Evolutionary conservation across 1,140 invertebrate genomes (phyloP).

Genomic region (Dufourea novaeangliae): DNA sequence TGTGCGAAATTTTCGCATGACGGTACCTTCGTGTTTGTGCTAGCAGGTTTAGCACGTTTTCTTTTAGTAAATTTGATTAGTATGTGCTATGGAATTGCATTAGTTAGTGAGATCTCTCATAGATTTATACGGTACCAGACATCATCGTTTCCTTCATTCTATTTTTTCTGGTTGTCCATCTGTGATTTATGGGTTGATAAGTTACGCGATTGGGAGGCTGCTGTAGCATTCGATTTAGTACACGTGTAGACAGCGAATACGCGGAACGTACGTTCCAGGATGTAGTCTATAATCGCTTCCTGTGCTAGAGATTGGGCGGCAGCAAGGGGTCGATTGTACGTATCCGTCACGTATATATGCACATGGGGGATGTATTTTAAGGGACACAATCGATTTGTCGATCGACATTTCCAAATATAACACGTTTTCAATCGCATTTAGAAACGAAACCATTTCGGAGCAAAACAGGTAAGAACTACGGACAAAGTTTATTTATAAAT

Average conservation of each 20-base stretch:
- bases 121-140: not conserved
- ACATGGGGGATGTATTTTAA: slow-evolving; percentile 51
- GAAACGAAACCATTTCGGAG: too few species aligned
- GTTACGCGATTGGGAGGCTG: slow-evolving; percentile 42
- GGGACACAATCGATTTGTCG: slow-evolving; percentile 62
- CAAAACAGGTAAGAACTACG: too few species aligned
- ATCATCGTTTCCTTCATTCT: not conserved
- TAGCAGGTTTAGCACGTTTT: too few species aligned
- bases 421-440: not conserved
- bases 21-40: too few species aligned
- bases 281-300: slow-evolving; percentile 70
- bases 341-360: slow-evolving; percentile 61
- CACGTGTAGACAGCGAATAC: slow-evolving; percentile 54
- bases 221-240: slow-evolving; percentile 60
- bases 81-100: too few species aligned
- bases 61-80: too few species aligned
- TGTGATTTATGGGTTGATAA: slow-evolving; percentile 31
- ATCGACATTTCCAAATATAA: slow-evolving; percentile 63
- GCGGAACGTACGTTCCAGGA: slow-evolving; percentile 62
- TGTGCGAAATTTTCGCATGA: too few species aligned
- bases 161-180: not conserved
- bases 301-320: slow-evolving; percentile 67
- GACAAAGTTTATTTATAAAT: too few species aligned
- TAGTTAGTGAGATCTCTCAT: not conserved
- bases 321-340: slow-evolving; percentile 64